A percentile compares a stretch with the other conserved stretches of the same genome.
These are phyloP conservation scores for Lutraria rhynchaena DNA, from an alignment of 1,140 invertebrate genomes.

Conservation along the genomic window DNA sequence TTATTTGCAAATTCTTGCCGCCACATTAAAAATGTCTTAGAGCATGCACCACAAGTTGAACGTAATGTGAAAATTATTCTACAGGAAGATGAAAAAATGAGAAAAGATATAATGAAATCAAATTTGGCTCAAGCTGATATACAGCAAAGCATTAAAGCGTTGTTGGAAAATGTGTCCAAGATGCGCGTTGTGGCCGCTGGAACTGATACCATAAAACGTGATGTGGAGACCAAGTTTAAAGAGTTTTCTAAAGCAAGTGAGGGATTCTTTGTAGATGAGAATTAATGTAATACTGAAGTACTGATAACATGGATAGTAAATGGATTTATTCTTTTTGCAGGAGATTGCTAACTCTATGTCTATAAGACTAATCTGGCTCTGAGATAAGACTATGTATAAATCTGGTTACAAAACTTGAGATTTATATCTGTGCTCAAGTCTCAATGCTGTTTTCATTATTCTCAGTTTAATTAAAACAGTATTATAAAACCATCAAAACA, in stretches of 20 bases:
- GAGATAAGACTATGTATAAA: no score
- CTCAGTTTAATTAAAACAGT: no score
- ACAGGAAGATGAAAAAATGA: slow-evolving; percentile 30
- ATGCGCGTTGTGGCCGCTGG: slow-evolving; percentile 25
- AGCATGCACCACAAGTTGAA: slow-evolving; percentile 46
- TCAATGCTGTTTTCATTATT: no score
- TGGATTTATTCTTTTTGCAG: no score
- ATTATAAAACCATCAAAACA: no score
- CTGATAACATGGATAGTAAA: no score
- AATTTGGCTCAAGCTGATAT: slow-evolving; percentile 21
- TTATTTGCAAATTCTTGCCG: slow-evolving; percentile 35
- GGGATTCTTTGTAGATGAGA: slow-evolving; percentile 35
- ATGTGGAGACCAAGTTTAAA: slow-evolving; percentile 53
- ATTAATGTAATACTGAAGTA: no score
- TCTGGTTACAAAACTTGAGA: no score
- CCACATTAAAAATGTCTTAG: slow-evolving; percentile 41
- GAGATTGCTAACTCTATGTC: no score
- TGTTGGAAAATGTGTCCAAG: slow-evolving; percentile 49
- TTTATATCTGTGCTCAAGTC: no score
- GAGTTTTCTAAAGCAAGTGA: slow-evolving; percentile 47
- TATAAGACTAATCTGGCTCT: no score
- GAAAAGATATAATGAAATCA: slow-evolving; percentile 53
- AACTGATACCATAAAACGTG: slow-evolving; percentile 36
- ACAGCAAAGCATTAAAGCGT: slow-evolving; percentile 14
- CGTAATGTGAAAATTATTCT: slow-evolving; percentile 34